A percentile compares a stretch with the other conserved stretches of the same genome.
Evolutionary conservation across 2,888 invertebrate genomes (phyloP).

Genomic region (Hemicrepidius hirtus): DNA sequence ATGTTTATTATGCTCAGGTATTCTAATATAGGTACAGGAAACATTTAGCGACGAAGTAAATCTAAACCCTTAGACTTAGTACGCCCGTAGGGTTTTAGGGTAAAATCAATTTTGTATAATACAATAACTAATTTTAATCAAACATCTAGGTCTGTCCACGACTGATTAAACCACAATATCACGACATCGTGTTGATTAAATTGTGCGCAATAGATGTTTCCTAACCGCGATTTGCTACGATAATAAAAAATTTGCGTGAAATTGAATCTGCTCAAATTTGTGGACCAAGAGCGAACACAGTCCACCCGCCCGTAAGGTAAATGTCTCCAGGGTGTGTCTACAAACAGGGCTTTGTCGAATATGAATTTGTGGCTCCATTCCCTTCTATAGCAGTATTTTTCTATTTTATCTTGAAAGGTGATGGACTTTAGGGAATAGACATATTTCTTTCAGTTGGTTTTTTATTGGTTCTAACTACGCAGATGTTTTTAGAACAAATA

Average conservation of each 20-base stretch:
- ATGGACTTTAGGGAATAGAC: constrained; percentile 24
- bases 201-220: neutral
- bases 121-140: constrained; percentile 16
- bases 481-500: neutral
- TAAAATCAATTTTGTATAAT: constrained; percentile 29
- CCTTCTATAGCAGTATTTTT: constrained; percentile 23
- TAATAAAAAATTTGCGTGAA: constrained; percentile 32
- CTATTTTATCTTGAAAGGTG: constrained; percentile 13
- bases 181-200: constrained; percentile 16
- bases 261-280: constrained; percentile 31
- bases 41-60: constrained; percentile 15
- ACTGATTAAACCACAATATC: neutral
- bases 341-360: constrained; percentile 35
- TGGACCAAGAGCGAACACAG: constrained; percentile 11
- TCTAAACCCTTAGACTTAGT: constrained; percentile 24
- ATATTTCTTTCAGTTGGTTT: constrained; percentile 10
- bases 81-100: constrained; percentile 22
- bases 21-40: constrained; percentile 4
- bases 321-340: constrained; percentile 32
- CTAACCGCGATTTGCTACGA: neutral
- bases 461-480: constrained; percentile 6
- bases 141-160: constrained; percentile 3
- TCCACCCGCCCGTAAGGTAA: constrained; percentile 14
- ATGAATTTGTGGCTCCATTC: constrained; percentile 38
- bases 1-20: constrained; percentile 12